A percentile compares a stretch with the other conserved stretches of the same genome.
These are phyloP conservation scores for Parnassius mnemosyne DNA, from an alignment of 2,888 invertebrate genomes.

Conservation along the genomic window DNA sequence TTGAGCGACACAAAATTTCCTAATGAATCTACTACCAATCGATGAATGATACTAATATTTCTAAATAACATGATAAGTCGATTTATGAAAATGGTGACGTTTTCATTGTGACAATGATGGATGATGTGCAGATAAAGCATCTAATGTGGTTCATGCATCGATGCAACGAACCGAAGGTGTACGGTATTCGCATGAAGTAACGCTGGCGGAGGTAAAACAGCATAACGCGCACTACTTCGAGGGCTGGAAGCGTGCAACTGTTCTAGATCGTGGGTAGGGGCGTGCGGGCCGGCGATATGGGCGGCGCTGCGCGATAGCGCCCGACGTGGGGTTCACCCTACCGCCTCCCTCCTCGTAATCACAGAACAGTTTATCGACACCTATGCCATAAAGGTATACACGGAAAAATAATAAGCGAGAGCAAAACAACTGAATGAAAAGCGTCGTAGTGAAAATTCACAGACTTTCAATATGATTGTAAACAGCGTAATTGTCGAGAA, in stretches of 20 bases:
- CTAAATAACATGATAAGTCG: conserved; percentile 35
- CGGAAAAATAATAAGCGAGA: conserved; percentile 35
- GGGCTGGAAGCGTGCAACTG: conserved; percentile 27
- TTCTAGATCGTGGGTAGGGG: conserved; percentile 54
- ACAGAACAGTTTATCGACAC: conserved; percentile 67
- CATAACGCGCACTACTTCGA: conserved; percentile 63
- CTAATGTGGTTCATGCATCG: conserved; percentile 77
- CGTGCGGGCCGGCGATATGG: conserved; percentile 37
- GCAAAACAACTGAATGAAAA: conserved; percentile 22
- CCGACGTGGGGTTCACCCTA: conserved; percentile 51
- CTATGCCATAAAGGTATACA: conserved; percentile 48
- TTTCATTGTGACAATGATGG: conserved; percentile 52
- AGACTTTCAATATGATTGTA: conserved; percentile 7
- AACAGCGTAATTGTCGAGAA: not conserved
- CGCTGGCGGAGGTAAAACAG: conserved; percentile 64
- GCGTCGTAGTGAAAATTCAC: conserved; percentile 27
- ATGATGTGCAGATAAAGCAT: conserved; percentile 70
- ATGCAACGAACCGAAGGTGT: conserved; percentile 76
- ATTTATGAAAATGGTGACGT: conserved; percentile 40
- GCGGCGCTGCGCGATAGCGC: conserved; percentile 55
- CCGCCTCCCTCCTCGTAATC: conserved; percentile 62
- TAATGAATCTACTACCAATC: conserved; percentile 23
- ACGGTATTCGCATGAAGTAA: conserved; percentile 69
- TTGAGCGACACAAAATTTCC: conserved; percentile 14
- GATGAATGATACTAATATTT: conserved; percentile 13